These are phyloP conservation scores for Capromys pilorides DNA, from an alignment of 2,797 vertebrate genomes.

Conservation along the genomic window DNA sequence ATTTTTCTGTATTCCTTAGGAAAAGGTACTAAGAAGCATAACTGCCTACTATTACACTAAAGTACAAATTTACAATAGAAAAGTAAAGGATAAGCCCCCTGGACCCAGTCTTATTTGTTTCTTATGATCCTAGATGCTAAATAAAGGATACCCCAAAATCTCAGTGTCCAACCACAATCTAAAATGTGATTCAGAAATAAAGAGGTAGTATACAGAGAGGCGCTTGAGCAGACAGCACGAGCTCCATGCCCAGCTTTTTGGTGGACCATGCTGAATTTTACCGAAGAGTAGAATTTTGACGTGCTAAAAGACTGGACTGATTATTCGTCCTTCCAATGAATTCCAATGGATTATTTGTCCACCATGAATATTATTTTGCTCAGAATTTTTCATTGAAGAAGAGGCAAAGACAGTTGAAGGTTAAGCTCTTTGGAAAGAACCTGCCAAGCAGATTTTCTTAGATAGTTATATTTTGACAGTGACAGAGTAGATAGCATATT, in stretches of 20 bases:
- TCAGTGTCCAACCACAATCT: neutral
- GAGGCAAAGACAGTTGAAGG: neutral
- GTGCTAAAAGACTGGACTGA: neutral
- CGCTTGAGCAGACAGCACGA: neutral
- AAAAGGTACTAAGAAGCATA: neutral
- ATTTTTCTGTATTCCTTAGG: neutral
- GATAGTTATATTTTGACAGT: conserved; percentile 27
- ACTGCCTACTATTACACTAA: neutral
- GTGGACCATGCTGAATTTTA: neutral
- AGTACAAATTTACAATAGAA: neutral
- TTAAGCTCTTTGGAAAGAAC: conserved; percentile 18
- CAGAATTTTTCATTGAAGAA: conserved; percentile 40
- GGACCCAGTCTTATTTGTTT: neutral
- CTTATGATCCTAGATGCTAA: neutral
- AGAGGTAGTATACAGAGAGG: neutral
- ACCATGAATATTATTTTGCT: neutral
- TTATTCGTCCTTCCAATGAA: neutral
- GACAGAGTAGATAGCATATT: neutral
- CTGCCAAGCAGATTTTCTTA: neutral
- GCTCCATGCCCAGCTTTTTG: fast-evolving
- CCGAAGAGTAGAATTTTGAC: neutral
- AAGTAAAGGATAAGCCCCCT: neutral
- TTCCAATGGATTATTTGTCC: neutral
- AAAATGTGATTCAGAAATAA: neutral
- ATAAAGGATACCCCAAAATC: neutral